These are phyloP conservation scores for Sarcoramphus papa DNA, from an alignment of 2,797 vertebrate species.

Conservation along the genomic window DNA sequence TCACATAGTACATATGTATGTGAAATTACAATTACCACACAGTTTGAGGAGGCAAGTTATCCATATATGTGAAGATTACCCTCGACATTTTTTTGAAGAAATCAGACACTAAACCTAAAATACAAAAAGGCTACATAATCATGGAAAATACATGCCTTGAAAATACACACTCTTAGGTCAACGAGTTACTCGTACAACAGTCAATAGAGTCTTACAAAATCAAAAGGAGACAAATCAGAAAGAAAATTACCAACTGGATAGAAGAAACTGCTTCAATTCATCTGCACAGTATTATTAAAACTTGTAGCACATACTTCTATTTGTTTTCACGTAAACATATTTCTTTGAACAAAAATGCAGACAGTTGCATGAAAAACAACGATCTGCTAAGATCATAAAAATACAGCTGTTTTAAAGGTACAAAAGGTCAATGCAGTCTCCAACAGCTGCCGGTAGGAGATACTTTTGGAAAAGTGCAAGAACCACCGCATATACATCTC, in stretches of 20 bases:
- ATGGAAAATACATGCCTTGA: background rate
- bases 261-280: background rate
- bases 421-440: background rate
- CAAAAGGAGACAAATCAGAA: background rate
- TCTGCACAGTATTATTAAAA: background rate
- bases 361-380: background rate
- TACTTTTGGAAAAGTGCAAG: background rate
- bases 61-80: background rate
- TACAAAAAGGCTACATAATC: background rate
- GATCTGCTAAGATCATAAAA: background rate
- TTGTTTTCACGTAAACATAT: background rate
- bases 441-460: background rate
- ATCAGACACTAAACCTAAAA: background rate
- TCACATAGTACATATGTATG: accelerated
- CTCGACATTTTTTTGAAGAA: background rate
- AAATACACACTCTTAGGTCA: background rate
- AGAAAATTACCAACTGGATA: background rate
- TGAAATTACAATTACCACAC: background rate
- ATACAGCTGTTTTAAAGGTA: background rate
- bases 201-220: background rate
- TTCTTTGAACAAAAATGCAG: background rate
- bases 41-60: background rate
- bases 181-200: background rate
- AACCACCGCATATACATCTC: background rate
- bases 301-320: background rate